Conservation (phyloP, 2,797 vertebrate species). For the Squalus acanthias region DNA sequence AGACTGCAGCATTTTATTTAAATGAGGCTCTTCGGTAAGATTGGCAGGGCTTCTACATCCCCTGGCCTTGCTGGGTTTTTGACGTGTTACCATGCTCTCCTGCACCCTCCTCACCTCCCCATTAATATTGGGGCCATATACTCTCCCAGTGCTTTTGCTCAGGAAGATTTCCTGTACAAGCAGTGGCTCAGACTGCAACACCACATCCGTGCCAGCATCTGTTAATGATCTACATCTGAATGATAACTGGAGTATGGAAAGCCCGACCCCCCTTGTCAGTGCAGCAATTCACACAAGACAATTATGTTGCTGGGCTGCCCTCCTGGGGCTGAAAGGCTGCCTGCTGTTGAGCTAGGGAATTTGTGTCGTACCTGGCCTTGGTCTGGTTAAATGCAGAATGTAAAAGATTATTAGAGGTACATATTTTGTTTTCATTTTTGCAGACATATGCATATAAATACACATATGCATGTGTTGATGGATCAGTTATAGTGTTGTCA, state of each 20-base stretch:
- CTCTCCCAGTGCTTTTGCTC: neutral
- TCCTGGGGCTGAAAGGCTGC: neutral
- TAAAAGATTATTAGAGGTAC: neutral
- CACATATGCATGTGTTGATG: neutral
- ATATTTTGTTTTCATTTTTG: neutral
- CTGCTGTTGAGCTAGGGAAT: neutral
- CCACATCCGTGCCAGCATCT: neutral
- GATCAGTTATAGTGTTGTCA: neutral
- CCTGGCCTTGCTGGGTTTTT: neutral
- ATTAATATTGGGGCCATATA: neutral
- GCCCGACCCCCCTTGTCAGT: neutral
- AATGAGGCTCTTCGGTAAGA: neutral
- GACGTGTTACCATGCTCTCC: neutral
- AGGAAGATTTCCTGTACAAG: slow-evolving; percentile 16
- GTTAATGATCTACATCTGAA: neutral
- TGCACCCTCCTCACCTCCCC: neutral
- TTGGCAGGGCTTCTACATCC: neutral
- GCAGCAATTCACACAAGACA: neutral
- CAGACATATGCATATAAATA: neutral
- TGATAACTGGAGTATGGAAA: slow-evolving; percentile 31
- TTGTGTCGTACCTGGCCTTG: neutral
- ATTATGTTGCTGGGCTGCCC: neutral
- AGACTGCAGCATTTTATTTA: neutral
- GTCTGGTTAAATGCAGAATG: neutral
- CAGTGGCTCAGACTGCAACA: neutral